A percentile compares a stretch with the other conserved stretches of the same genome.
Evolutionary conservation across 2,113 vertebrate genomes (phyloP).

Genomic region (Furnarius figulus): DNA sequence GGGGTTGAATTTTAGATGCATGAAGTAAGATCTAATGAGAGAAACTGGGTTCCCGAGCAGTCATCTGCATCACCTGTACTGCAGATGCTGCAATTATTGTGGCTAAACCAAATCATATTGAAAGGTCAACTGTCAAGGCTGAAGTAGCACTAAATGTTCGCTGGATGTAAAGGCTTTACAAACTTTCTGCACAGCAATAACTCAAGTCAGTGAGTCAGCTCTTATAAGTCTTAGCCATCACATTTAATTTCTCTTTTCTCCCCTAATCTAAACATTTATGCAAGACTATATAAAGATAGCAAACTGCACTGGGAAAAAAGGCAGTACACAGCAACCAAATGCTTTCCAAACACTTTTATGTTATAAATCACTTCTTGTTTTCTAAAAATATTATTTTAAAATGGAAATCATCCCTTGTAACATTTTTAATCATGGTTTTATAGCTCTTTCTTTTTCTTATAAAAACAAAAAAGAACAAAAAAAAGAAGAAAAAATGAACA

Average conservation of each 20-base stretch:
- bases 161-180: constrained; percentile 73
- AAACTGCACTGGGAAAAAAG: constrained; percentile 46
- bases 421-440: constrained; percentile 70
- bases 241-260: constrained; percentile 59
- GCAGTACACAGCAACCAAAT: constrained; percentile 57
- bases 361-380: constrained; percentile 23
- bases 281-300: constrained; percentile 64
- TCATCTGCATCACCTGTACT: constrained; percentile 34
- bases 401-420: constrained; percentile 44
- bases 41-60: constrained; percentile 65
- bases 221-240: constrained; percentile 65
- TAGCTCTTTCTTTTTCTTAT: constrained; percentile 68
- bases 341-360: constrained; percentile 32
- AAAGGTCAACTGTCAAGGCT: constrained; percentile 80
- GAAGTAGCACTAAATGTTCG: constrained; percentile 73
- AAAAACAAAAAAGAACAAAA: neutral
- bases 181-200: constrained; percentile 74
- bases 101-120: constrained; percentile 68
- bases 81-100: constrained; percentile 69
- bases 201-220: constrained; percentile 70
- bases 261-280: constrained; percentile 71
- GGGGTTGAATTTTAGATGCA: constrained; percentile 15
- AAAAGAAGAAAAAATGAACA: neutral
- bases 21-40: constrained; percentile 64
- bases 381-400: constrained; percentile 46